These are phyloP conservation scores for Sebastes minor DNA, from an alignment of 2,797 vertebrate genomes.

Conservation along the genomic window DNA sequence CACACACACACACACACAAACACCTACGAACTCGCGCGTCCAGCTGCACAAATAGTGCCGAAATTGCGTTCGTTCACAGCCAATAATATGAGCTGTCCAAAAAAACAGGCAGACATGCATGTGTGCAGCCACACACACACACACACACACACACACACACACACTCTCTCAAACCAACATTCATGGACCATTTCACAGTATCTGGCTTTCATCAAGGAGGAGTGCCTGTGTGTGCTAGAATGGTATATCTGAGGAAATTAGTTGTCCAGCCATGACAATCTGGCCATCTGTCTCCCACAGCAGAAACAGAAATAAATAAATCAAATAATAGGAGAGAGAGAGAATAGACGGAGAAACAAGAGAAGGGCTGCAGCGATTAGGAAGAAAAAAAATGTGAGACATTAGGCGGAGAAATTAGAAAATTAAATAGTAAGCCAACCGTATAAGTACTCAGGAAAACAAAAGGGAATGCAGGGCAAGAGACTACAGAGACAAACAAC, in stretches of 20 bases:
- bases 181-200: slow-evolving; percentile 36
- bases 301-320: slow-evolving; percentile 27
- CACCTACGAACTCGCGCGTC: slow-evolving; percentile 11
- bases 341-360: slow-evolving; percentile 10
- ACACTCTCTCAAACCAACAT: slow-evolving; percentile 3
- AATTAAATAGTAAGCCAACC: not conserved
- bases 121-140: not conserved
- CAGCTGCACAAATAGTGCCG: slow-evolving; percentile 21
- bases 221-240: slow-evolving; percentile 22
- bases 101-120: not conserved
- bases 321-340: slow-evolving; percentile 11
- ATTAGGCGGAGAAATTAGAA: not conserved
- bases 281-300: slow-evolving; percentile 35
- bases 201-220: slow-evolving; percentile 28
- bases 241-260: slow-evolving; percentile 56
- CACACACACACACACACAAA: not conserved
- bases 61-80: slow-evolving; percentile 23
- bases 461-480: not conserved
- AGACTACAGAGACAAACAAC: not conserved
- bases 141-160: not conserved
- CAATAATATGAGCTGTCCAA: slow-evolving; percentile 39
- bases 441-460: not conserved
- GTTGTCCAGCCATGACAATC: slow-evolving; percentile 49
- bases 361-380: not conserved
- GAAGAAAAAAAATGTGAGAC: not conserved